Conservation (phyloP, 2,113 vertebrate species). For the Phaetusa simplex region DNA sequence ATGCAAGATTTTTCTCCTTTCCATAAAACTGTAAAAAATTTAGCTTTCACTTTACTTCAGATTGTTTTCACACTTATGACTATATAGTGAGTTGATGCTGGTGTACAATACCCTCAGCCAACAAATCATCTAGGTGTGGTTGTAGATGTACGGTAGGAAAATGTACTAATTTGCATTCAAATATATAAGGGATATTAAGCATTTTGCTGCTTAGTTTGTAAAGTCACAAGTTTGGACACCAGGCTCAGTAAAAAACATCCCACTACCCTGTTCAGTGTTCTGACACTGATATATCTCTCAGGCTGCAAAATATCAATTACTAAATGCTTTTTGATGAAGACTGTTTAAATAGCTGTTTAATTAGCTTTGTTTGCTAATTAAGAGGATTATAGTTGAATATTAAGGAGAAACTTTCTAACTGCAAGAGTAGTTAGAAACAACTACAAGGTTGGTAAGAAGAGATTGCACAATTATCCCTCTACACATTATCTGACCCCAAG, state of each 20-base stretch:
- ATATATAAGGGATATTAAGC: neutral
- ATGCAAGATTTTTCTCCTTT: neutral
- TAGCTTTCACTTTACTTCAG: neutral
- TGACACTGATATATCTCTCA: neutral
- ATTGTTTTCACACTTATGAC: neutral
- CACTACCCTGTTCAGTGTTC: neutral
- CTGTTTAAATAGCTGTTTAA: neutral
- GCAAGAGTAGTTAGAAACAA: neutral
- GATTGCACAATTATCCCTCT: neutral
- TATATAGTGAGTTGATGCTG: neutral
- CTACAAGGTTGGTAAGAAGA: neutral
- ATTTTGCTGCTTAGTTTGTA: neutral
- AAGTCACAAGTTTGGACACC: neutral
- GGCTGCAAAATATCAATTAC: neutral
- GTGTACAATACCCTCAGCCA: neutral
- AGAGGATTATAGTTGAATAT: neutral
- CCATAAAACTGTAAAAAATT: neutral
- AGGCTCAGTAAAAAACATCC: neutral
- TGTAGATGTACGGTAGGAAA: neutral
- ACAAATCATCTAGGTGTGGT: neutral
- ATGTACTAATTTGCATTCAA: neutral
- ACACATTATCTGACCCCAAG: neutral
- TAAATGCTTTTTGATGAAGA: neutral
- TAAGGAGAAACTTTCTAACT: neutral
- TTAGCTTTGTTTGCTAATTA: neutral